Evolutionary conservation across 2,797 vertebrate species (phyloP).

Genomic region (Acipenser oxyrinchus): DNA sequence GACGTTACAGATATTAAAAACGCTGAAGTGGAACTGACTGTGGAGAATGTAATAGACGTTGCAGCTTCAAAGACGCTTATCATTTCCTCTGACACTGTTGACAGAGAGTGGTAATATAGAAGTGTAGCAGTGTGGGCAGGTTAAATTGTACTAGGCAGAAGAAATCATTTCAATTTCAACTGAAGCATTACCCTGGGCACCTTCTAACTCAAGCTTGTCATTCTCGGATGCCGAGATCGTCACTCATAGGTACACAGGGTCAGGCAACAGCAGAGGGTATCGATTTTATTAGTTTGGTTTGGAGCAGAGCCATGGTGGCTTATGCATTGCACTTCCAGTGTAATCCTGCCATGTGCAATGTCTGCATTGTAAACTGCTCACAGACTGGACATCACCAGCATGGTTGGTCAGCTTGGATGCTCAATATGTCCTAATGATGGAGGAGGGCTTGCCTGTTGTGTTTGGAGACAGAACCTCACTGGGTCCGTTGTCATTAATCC

Average conservation of each 20-base stretch:
- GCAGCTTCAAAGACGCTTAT: slow-evolving; percentile 41
- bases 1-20: slow-evolving; percentile 39
- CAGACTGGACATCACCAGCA: background rate
- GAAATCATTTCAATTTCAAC: slow-evolving; percentile 47
- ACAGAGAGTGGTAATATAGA: slow-evolving; percentile 41
- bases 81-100: slow-evolving; percentile 44
- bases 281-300: background rate
- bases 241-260: background rate
- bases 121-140: slow-evolving; percentile 48
- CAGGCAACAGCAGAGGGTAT: background rate
- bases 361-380: background rate
- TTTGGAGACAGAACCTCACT: slow-evolving; percentile 9
- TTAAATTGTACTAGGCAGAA: slow-evolving; percentile 43
- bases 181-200: slow-evolving; percentile 37
- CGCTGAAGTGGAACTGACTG: slow-evolving; percentile 27
- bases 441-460: slow-evolving; percentile 36
- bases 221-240: slow-evolving; percentile 10
- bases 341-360: too few relatives aligned
- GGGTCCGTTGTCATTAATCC: background rate
- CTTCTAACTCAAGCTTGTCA: slow-evolving; percentile 25
- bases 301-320: background rate
- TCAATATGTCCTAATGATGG: slow-evolving; percentile 19
- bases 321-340: too few relatives aligned
- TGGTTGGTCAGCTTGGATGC: slow-evolving; percentile 8
- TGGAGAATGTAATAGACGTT: slow-evolving; percentile 33